Conservation (phyloP, 2,888 invertebrate species). For the Eilema caniola region DNA sequence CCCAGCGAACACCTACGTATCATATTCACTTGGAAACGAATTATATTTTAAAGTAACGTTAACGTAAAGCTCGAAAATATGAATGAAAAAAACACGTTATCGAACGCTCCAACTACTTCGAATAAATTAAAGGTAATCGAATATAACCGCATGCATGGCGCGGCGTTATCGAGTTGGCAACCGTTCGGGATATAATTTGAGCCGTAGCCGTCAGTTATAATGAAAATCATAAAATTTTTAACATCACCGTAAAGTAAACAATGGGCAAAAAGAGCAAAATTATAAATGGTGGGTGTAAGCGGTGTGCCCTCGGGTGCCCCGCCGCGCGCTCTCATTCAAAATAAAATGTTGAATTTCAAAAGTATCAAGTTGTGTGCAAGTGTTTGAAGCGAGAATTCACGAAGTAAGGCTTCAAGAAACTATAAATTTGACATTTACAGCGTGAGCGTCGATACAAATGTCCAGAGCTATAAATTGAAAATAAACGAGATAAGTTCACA, state of each 20-base stretch:
- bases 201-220: slow-evolving; percentile 71
- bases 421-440: slow-evolving; percentile 24
- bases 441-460: slow-evolving; percentile 16
- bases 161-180: slow-evolving; percentile 79
- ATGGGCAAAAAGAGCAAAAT: slow-evolving; percentile 81
- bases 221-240: slow-evolving; percentile 83
- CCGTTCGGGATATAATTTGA: slow-evolving; percentile 81
- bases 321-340: slow-evolving; percentile 60
- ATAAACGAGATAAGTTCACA: slow-evolving; percentile 45
- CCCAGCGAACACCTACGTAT: slow-evolving; percentile 64
- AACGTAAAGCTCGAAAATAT: slow-evolving; percentile 22
- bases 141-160: slow-evolving; percentile 65
- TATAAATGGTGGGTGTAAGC: slow-evolving; percentile 66
- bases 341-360: slow-evolving; percentile 64
- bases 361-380: slow-evolving; percentile 46
- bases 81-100: slow-evolving; percentile 46
- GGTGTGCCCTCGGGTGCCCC: slow-evolving; percentile 68
- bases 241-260: slow-evolving; percentile 83
- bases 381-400: slow-evolving; percentile 37
- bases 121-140: slow-evolving; percentile 75
- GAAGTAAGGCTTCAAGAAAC: slow-evolving; percentile 17
- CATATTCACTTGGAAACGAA: slow-evolving; percentile 49
- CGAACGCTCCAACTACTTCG: slow-evolving; percentile 56
- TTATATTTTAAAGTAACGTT: slow-evolving; percentile 34
- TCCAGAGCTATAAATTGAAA: slow-evolving; percentile 26